phyloP scores from a whole-genome alignment of 2,797 vertebrate species.

The Intellagama lesueurii region DNA sequence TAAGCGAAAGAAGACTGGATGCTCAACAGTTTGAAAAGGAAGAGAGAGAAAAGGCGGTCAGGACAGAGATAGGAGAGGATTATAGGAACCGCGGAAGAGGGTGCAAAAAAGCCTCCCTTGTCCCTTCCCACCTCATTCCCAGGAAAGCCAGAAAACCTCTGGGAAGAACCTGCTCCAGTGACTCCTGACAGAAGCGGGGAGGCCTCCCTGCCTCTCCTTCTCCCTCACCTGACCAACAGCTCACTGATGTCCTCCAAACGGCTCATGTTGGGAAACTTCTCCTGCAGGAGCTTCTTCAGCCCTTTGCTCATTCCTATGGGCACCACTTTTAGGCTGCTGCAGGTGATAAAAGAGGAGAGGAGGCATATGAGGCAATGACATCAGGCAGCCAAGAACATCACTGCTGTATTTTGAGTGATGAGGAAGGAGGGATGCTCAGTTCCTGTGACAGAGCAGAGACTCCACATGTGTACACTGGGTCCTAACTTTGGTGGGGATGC shows the following conservation, averaged over 20 bases:
- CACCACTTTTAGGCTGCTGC: conserved; percentile 93
- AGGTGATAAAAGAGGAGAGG: fast-evolving
- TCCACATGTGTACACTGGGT: not conserved
- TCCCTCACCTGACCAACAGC: conserved; percentile 89
- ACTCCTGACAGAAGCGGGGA: no score
- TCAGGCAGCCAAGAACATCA: not conserved
- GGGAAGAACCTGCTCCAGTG: not conserved
- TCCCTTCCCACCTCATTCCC: not conserved
- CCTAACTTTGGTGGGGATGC: not conserved
- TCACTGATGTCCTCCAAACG: conserved; percentile 94
- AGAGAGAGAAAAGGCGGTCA: not conserved
- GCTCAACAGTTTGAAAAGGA: not conserved
- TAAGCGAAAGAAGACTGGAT: not conserved
- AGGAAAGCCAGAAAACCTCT: not conserved
- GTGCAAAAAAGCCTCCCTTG: no score
- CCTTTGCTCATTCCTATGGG: conserved; percentile 92
- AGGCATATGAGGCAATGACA: fast-evolving
- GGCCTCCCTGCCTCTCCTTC: not conserved
- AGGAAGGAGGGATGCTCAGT: no score
- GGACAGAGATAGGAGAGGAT: not conserved
- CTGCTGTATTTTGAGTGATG: not conserved
- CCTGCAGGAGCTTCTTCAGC: conserved; percentile 94
- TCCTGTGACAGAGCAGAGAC: not conserved
- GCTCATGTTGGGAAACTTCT: conserved; percentile 92
- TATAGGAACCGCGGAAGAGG: not conserved